Evolutionary conservation across 2,797 vertebrate species (phyloP).

Genomic region (Enoplosus armatus): DNA sequence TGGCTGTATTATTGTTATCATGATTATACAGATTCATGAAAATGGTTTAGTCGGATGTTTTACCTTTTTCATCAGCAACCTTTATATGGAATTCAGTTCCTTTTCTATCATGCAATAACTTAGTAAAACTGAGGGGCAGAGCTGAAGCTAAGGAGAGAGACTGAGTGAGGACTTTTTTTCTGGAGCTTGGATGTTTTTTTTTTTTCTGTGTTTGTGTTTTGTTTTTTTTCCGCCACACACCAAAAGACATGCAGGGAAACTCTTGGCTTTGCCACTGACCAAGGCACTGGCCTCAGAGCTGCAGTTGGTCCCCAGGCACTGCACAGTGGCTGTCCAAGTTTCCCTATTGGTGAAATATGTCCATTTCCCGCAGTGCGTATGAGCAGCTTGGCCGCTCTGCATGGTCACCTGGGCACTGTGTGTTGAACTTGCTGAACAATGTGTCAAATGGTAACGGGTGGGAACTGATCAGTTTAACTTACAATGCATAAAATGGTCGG

Average conservation of each 20-base stretch:
- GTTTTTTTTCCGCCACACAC: too few species aligned
- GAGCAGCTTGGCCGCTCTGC: conserved; percentile 16
- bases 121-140: background rate
- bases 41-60: background rate
- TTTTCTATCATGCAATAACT: conserved; percentile 23
- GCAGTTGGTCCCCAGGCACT: conserved; percentile 8
- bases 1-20: background rate
- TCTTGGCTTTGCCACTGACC: conserved; percentile 5
- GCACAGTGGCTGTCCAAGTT: background rate
- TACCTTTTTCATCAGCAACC: background rate
- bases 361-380: background rate
- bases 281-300: conserved; percentile 20
- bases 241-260: conserved; percentile 8
- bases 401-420: conserved; percentile 7
- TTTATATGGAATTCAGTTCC: background rate
- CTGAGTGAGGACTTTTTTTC: background rate
- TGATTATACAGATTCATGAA: background rate
- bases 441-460: conserved; percentile 17
- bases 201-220: conserved; percentile 8
- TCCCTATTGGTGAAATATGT: background rate
- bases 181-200: background rate
- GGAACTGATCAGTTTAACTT: conserved; percentile 20
- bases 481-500: conserved; percentile 57
- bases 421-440: conserved; percentile 6
- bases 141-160: background rate